These are phyloP conservation scores for Gallinago jamesoni DNA, from an alignment of 2,113 vertebrate species.

Conservation along the genomic window DNA sequence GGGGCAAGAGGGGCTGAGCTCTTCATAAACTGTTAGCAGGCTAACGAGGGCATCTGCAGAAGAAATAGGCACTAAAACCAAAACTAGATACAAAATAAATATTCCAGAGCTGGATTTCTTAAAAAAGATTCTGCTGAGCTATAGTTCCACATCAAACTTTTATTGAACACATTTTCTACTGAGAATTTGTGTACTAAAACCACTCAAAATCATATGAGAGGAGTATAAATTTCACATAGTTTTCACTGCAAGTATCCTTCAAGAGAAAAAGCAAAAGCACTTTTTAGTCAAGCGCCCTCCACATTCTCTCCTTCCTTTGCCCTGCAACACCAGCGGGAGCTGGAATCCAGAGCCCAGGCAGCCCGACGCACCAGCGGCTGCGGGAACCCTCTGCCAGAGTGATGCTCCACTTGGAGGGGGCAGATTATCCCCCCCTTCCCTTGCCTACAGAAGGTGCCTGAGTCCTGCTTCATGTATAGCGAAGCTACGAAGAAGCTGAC, in stretches of 20 bases:
- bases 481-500: neutral
- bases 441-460: neutral
- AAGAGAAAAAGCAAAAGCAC: constrained; percentile 26
- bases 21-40: neutral
- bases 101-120: constrained; percentile 71
- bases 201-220: constrained; percentile 65
- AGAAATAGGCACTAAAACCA: constrained; percentile 38
- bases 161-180: constrained; percentile 77
- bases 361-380: neutral
- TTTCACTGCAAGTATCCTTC: constrained; percentile 51
- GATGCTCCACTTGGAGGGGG: neutral
- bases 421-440: neutral
- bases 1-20: neutral
- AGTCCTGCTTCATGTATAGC: rapidly evolving
- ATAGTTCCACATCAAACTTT: constrained; percentile 76
- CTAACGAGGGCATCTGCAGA: constrained; percentile 59
- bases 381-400: neutral
- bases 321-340: neutral
- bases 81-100: constrained; percentile 60
- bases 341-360: neutral
- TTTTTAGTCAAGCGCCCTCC: constrained; percentile 9
- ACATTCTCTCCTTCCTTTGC: neutral
- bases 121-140: constrained; percentile 76
- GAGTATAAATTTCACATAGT: constrained; percentile 66
- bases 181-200: constrained; percentile 75